phyloP scores from a whole-genome alignment of 2,888 invertebrate species.

The Eupithecia insigniata region DNA sequence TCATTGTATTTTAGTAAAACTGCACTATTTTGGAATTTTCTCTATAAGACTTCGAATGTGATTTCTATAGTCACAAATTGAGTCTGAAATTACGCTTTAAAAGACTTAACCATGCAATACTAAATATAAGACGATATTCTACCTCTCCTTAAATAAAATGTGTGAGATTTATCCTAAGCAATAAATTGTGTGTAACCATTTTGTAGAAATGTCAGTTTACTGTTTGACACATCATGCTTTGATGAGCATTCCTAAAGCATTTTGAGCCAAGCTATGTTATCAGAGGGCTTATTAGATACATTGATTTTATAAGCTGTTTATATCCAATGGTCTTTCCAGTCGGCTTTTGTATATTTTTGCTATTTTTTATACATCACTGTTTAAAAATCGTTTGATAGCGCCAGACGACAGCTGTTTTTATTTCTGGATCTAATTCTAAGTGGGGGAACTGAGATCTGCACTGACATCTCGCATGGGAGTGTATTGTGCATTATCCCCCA shows the following conservation, averaged over 20 bases:
- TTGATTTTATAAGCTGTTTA: slow-evolving; percentile 41
- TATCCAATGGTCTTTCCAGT: slow-evolving; percentile 37
- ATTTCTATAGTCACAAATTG: slow-evolving; percentile 17
- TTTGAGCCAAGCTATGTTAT: slow-evolving; percentile 58
- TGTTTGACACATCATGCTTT: slow-evolving; percentile 56
- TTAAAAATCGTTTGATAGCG: background rate
- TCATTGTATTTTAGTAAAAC: background rate
- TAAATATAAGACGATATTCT: slow-evolving; percentile 19
- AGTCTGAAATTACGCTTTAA: slow-evolving; percentile 5
- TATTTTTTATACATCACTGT: slow-evolving; percentile 3
- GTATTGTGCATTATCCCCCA: too few relatives aligned
- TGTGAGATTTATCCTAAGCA: slow-evolving; percentile 26
- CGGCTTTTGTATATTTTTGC: slow-evolving; percentile 36
- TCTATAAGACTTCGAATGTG: background rate
- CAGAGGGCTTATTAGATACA: slow-evolving; percentile 46
- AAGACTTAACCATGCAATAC: slow-evolving; percentile 18
- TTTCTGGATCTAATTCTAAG: too few relatives aligned
- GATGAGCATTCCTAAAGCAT: slow-evolving; percentile 67
- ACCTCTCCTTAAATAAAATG: slow-evolving; percentile 28
- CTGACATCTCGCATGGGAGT: too few relatives aligned
- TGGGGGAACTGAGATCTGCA: too few relatives aligned
- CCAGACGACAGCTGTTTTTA: background rate
- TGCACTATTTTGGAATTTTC: slow-evolving; percentile 5
- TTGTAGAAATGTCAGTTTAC: slow-evolving; percentile 49
- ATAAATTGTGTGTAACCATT: slow-evolving; percentile 28